Evolutionary conservation across 2,888 invertebrate genomes (phyloP).

Genomic region (Nomada ruficornis): DNA sequence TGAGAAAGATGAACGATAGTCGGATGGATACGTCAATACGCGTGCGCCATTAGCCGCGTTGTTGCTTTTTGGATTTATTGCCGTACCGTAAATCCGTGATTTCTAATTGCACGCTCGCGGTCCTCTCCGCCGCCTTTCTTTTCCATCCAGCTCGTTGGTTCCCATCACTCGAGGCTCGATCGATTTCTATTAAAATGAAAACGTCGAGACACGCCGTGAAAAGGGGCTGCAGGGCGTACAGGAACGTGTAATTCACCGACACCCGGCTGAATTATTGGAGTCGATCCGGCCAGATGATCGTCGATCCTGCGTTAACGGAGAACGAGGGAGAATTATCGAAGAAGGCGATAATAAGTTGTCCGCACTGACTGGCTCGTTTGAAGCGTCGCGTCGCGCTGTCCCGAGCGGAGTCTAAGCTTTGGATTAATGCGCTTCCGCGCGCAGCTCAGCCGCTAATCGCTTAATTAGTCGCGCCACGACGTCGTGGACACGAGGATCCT

Average conservation of each 20-base stretch:
- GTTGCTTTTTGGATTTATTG: conserved; percentile 72
- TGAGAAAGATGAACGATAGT: conserved; percentile 79
- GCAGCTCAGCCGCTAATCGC: conserved; percentile 52
- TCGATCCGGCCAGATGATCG: conserved; percentile 22
- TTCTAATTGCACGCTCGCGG: conserved; percentile 75
- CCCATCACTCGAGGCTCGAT: conserved; percentile 30
- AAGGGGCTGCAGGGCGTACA: conserved; percentile 23
- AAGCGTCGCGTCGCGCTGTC: not conserved
- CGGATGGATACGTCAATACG: conserved; percentile 75
- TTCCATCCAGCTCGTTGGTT: not conserved
- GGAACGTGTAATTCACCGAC: conserved; percentile 54
- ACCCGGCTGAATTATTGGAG: conserved; percentile 50
- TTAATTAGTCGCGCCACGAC: conserved; percentile 60
- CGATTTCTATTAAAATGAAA: conserved; percentile 67
- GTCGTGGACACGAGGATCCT: conserved; percentile 11
- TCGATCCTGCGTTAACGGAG: not conserved
- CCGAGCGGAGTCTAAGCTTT: not conserved
- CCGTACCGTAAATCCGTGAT: conserved; percentile 72
- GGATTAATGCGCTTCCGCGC: conserved; percentile 30
- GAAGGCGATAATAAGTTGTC: not conserved
- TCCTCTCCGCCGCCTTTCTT: conserved; percentile 11
- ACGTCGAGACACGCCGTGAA: conserved; percentile 38
- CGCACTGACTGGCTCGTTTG: not conserved
- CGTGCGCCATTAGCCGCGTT: conserved; percentile 72
- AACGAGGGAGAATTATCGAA: not conserved